A percentile compares a stretch with the other conserved stretches of the same genome.
Evolutionary conservation across 2,797 vertebrate genomes (phyloP).

Genomic region (Intellagama lesueurii): DNA sequence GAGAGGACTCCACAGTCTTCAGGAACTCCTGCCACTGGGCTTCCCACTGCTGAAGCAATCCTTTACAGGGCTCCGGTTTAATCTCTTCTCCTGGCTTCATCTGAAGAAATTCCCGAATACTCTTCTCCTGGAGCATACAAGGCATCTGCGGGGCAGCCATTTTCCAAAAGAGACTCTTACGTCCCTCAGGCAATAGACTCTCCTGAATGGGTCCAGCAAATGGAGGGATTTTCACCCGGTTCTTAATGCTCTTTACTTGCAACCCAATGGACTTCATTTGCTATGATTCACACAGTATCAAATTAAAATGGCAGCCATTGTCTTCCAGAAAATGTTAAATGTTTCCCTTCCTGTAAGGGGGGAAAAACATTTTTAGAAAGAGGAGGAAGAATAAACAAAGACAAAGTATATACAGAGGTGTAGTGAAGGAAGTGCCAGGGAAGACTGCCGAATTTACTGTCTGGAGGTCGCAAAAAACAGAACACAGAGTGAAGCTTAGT

Average conservation of each 20-base stretch:
- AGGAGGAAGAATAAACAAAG: background rate
- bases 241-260: background rate
- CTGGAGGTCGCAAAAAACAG: too few relatives aligned
- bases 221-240: too few relatives aligned
- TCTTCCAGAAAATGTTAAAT: background rate
- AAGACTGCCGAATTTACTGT: too few relatives aligned
- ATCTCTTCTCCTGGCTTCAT: slow-evolving; percentile 12
- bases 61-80: background rate
- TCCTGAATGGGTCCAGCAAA: background rate
- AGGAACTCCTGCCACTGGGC: background rate
- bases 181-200: background rate
- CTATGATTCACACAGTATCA: accelerated
- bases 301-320: background rate
- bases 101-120: background rate
- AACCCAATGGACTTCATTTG: background rate
- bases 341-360: background rate
- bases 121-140: background rate
- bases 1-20: background rate
- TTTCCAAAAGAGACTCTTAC: background rate
- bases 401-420: background rate
- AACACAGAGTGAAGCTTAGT: too few relatives aligned
- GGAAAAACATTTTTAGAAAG: background rate
- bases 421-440: background rate
- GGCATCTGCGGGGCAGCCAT: background rate
- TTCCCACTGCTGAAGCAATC: background rate